phyloP scores from a whole-genome alignment of 2,888 invertebrate genomes.

The Melikaiella ostensackeni region DNA sequence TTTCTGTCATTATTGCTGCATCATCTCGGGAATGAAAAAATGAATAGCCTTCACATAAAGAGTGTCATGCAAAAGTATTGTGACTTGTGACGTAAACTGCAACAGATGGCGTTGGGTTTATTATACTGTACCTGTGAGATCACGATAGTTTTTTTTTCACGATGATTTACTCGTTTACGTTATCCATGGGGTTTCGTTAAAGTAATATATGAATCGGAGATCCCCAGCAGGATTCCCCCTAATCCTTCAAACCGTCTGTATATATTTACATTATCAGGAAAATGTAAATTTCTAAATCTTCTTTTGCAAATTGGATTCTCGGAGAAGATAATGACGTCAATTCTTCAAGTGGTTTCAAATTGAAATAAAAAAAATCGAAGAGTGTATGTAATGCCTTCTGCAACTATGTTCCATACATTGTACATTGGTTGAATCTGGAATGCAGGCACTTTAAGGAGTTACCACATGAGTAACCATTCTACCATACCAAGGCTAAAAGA shows the following conservation, averaged over 20 bases:
- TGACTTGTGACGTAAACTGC: not conserved
- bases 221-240: not conserved
- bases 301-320: not conserved
- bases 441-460: constrained; percentile 40
- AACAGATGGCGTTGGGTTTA: not conserved
- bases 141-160: not conserved
- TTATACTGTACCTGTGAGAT: not conserved
- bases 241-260: too few species aligned
- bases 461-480: constrained; percentile 40
- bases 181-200: too few species aligned
- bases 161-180: too few species aligned
- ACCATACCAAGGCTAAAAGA: constrained; percentile 40
- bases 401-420: constrained; percentile 38
- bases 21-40: constrained; percentile 19
- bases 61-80: not conserved
- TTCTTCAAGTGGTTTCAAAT: constrained; percentile 33
- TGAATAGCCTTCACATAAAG: not conserved
- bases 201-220: not conserved
- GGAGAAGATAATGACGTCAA: constrained; percentile 40
- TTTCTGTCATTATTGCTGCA: not conserved
- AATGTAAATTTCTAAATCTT: too few species aligned
- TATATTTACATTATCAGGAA: too few species aligned
- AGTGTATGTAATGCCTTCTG: not conserved
- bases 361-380: not conserved
- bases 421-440: constrained; percentile 43